Conservation (phyloP, 1,140 invertebrate species). For the Hormaphis cornu region DNA sequence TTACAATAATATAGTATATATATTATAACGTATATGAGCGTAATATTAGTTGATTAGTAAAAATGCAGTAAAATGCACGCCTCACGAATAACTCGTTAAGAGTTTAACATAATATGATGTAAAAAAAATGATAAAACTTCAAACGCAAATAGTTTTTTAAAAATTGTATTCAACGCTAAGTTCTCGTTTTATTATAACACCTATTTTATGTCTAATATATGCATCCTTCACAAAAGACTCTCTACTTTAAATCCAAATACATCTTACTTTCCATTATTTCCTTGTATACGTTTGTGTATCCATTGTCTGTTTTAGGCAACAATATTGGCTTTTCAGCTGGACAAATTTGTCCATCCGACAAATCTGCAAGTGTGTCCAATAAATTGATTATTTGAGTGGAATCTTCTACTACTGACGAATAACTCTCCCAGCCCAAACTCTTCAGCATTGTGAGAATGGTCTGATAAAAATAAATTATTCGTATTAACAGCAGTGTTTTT, state of each 20-base stretch:
- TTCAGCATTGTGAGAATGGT: not conserved
- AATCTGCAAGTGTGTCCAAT: not conserved
- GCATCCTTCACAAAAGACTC: too few relatives aligned
- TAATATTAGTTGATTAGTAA: not conserved
- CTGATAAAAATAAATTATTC: not conserved
- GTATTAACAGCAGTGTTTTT: not conserved
- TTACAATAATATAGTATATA: too few relatives aligned
- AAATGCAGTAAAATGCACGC: too few relatives aligned
- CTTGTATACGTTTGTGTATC: not conserved
- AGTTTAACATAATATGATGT: too few relatives aligned
- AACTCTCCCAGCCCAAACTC: conserved; percentile 19
- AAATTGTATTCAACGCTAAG: too few relatives aligned
- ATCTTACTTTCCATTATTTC: conserved; percentile 8
- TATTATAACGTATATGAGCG: not conserved
- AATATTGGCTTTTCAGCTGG: not conserved
- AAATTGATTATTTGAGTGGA: not conserved
- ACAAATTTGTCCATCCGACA: not conserved
- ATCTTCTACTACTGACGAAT: not conserved
- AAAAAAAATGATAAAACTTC: too few relatives aligned
- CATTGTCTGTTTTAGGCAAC: not conserved
- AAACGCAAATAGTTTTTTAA: too few relatives aligned
- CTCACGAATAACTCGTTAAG: too few relatives aligned
- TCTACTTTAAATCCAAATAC: not conserved
- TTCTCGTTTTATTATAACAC: too few relatives aligned
- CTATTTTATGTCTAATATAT: not conserved